A percentile compares a stretch with the other conserved stretches of the same genome.
Evolutionary conservation across 1,140 invertebrate genomes (phyloP).

Genomic region (Colletes latitarsis): DNA sequence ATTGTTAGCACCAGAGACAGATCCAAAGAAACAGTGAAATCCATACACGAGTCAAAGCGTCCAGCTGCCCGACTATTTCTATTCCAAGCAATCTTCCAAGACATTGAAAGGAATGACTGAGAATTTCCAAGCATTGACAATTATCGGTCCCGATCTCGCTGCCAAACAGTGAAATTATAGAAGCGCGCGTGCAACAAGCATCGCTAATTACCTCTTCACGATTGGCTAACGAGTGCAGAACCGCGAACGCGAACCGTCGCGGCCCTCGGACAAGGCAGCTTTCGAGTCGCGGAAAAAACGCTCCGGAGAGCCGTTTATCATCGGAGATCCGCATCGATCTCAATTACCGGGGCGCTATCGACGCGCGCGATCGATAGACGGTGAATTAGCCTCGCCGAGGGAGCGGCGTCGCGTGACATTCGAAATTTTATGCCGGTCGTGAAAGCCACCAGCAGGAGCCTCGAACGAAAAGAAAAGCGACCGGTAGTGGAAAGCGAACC

Average conservation of each 20-base stretch:
- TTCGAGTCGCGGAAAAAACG: neutral
- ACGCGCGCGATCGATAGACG: neutral
- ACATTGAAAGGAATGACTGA: too few relatives aligned
- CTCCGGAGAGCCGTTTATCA: neutral
- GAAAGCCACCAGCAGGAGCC: neutral
- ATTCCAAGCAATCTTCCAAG: too few relatives aligned
- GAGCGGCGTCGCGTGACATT: constrained; percentile 13
- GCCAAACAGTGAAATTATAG: neutral
- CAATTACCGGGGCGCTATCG: neutral
- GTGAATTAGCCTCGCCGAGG: neutral
- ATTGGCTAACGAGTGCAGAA: neutral
- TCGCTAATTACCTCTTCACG: neutral
- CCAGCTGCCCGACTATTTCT: too few relatives aligned
- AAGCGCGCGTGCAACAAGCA: neutral
- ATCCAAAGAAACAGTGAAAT: too few relatives aligned
- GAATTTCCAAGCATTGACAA: too few relatives aligned
- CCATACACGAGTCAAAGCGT: too few relatives aligned
- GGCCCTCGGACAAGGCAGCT: neutral
- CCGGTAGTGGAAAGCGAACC: neutral
- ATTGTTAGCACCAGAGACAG: too few relatives aligned
- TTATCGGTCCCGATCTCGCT: neutral
- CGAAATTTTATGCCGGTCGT: neutral
- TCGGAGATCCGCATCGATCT: neutral
- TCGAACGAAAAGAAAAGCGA: neutral
- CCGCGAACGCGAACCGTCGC: neutral